These are phyloP conservation scores for Phengaris alcon DNA, from an alignment of 2,888 invertebrate species.

Conservation along the genomic window DNA sequence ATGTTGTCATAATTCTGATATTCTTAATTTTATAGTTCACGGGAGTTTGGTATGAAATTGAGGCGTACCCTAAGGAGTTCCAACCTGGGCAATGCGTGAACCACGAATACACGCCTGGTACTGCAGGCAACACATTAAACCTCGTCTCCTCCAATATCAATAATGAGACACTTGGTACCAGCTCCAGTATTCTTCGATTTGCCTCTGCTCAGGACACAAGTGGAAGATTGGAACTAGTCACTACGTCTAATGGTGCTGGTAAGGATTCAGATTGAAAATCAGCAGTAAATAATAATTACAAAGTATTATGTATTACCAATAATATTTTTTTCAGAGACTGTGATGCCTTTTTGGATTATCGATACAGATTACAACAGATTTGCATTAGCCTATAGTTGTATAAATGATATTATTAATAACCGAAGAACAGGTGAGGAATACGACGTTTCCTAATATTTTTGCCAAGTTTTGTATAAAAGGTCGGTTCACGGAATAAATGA, in stretches of 20 bases:
- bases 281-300: background rate
- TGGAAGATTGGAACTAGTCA: conserved; percentile 51
- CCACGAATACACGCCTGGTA: conserved; percentile 46
- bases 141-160: conserved; percentile 49
- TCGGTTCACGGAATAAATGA: background rate
- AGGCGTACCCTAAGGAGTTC: conserved; percentile 47
- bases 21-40: conserved; percentile 40
- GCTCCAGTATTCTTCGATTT: conserved; percentile 45
- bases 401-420: conserved; percentile 60
- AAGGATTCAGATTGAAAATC: conserved; percentile 31
- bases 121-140: conserved; percentile 43
- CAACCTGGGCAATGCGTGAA: conserved; percentile 56
- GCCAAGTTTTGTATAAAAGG: background rate
- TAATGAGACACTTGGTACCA: conserved; percentile 47
- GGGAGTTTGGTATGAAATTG: conserved; percentile 45
- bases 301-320: background rate
- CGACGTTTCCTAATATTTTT: background rate
- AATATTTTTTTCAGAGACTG: conserved; percentile 41
- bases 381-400: conserved; percentile 80
- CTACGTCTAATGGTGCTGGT: conserved; percentile 48
- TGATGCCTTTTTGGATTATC: conserved; percentile 46
- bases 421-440: conserved; percentile 51
- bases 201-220: conserved; percentile 38
- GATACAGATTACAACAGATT: conserved; percentile 79
- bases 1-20: background rate